Percentiles rank a stretch among this genome's conserved stretches.
Conservation (phyloP, 2,797 vertebrate species). For the Semotilus atromaculatus region DNA sequence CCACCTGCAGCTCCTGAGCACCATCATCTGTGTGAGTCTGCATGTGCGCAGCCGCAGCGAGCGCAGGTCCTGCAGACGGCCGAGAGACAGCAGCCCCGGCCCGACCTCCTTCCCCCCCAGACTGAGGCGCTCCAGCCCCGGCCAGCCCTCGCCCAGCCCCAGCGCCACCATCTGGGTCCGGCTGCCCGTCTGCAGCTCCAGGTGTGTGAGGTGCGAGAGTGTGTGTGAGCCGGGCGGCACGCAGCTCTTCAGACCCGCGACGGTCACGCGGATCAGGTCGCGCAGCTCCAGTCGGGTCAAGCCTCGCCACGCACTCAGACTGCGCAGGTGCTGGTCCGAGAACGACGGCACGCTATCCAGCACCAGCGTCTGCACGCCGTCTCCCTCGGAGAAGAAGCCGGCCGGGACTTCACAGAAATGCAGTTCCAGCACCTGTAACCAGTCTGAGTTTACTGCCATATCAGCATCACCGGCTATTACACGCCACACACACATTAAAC, state of each 20-base stretch:
- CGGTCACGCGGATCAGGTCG: constrained; percentile 78
- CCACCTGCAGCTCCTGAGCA: too few relatives aligned
- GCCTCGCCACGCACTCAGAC: constrained; percentile 74
- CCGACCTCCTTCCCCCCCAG: constrained; percentile 80
- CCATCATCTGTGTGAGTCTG: constrained; percentile 64
- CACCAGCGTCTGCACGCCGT: constrained; percentile 72
- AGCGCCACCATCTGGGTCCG: constrained; percentile 79
- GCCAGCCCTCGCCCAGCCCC: constrained; percentile 79
- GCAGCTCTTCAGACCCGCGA: constrained; percentile 75
- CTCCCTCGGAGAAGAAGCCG: constrained; percentile 68
- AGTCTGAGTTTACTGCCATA: too few relatives aligned
- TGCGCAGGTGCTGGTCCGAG: constrained; percentile 79
- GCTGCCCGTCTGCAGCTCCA: constrained; percentile 77
- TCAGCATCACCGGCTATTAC: too few relatives aligned
- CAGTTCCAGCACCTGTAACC: constrained; percentile 72
- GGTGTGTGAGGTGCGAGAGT: constrained; percentile 73
- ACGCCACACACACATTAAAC: too few relatives aligned
- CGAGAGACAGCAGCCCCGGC: constrained; percentile 77
- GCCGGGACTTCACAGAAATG: constrained; percentile 77
- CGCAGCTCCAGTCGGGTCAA: constrained; percentile 74
- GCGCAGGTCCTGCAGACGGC: constrained; percentile 77
- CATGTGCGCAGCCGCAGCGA: constrained; percentile 74
- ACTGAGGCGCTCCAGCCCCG: constrained; percentile 76
- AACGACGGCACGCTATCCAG: constrained; percentile 81
- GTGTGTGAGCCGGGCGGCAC: constrained; percentile 72